Base-by-base conservation (phyloP, 2,113 vertebrate species). In the Pogonocichla stellata region DNA sequence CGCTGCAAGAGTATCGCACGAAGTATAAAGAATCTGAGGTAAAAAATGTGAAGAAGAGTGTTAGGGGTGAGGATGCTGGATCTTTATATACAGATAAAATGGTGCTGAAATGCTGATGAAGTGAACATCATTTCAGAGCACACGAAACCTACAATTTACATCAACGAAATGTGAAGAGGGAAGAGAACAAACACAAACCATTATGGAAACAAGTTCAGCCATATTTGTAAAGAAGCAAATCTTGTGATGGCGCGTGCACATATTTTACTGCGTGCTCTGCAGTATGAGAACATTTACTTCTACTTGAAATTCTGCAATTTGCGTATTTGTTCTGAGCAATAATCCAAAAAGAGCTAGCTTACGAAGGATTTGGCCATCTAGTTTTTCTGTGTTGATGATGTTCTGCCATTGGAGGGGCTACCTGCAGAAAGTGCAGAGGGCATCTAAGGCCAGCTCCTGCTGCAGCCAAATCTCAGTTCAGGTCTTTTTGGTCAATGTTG, bases 131-230 rank as follows among this genome's bases (percentile, higher is more conserved):
- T 96, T 96, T 92, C 91, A 93, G 91, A 96, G 91, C 91, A n/a
- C 86, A 93, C 1, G 60, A 95, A 97, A 88, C 96, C 96, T 97
- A 84, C 96, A 97, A 97, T 97, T 97, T 97, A 86, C 96, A 96
- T 97, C 95, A 94, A 78, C 72, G 92, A 56, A 88, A 95, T 95
- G 75, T 71, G 83, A 94, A 93, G 91, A 94, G 86, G 82, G 86
- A 86, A 83, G 78, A 96, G 96, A 97, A 94, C 95, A 95, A 97
- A 90, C 94, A 43, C 10, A 40, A 95, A 91, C 95, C 77, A 47
- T 97, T 95, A 94, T 95, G 95, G 96, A 92, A 96, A 94, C 91
- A 93, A 92, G 91, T 95, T 95, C 96, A 94, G 92, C 91, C 95
- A 95, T 97, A 95, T 93, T 93, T 93, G 86, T 94, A 67, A 92